Evolutionary conservation across 2,888 invertebrate species (phyloP).

Genomic region (Phortica magna): DNA sequence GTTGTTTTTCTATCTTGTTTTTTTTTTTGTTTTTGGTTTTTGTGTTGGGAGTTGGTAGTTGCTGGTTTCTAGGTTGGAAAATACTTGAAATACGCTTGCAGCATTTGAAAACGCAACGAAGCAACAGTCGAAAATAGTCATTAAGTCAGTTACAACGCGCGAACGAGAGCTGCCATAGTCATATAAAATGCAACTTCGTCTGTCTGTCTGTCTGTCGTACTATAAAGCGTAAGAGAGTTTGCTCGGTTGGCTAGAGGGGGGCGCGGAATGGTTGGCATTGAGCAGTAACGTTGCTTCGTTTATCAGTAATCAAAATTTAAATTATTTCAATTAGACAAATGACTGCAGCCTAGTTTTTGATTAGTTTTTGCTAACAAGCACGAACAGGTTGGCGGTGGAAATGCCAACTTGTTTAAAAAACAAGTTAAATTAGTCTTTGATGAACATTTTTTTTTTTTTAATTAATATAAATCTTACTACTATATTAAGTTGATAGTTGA

Average conservation of each 20-base stretch:
- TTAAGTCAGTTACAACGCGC: slow-evolving; percentile 59
- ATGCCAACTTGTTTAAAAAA: too few species aligned
- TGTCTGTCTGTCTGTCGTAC: neutral
- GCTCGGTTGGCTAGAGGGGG: slow-evolving; percentile 13
- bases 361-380: slow-evolving; percentile 18
- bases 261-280: slow-evolving; percentile 26
- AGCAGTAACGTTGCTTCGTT: slow-evolving; percentile 52
- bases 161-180: neutral
- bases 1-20: too few species aligned
- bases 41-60: neutral
- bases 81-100: slow-evolving; percentile 43
- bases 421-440: too few species aligned
- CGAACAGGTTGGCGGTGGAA: neutral
- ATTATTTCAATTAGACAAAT: slow-evolving; percentile 58
- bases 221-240: neutral
- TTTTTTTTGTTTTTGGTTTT: neutral
- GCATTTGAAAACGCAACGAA: slow-evolving; percentile 39
- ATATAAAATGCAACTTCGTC: neutral
- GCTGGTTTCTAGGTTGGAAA: neutral
- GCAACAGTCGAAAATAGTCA: slow-evolving; percentile 70
- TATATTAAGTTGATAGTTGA: too few species aligned
- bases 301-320: slow-evolving; percentile 68
- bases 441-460: too few species aligned
- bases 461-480: too few species aligned
- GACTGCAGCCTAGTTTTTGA: slow-evolving; percentile 26